phyloP scores from a whole-genome alignment of 2,797 vertebrate species.

The Okamejei kenojei region DNA sequence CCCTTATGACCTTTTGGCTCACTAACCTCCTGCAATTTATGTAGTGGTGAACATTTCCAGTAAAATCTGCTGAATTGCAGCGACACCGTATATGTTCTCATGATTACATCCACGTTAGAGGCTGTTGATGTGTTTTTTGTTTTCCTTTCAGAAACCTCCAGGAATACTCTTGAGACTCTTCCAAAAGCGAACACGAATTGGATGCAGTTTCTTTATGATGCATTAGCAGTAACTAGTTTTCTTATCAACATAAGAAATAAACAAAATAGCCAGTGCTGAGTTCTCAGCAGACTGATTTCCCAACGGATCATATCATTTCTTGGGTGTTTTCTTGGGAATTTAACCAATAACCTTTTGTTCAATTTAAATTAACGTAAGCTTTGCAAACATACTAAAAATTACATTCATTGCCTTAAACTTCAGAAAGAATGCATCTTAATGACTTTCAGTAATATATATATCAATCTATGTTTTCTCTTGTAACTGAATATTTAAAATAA shows the following conservation, averaged over 20 bases:
- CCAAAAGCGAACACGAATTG: neutral
- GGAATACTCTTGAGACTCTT: neutral
- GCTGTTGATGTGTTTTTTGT: neutral
- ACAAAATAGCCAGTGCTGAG: neutral
- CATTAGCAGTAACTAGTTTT: neutral
- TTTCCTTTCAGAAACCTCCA: neutral
- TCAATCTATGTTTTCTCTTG: neutral
- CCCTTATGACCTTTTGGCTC: no score
- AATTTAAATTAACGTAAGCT: neutral
- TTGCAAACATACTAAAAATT: neutral
- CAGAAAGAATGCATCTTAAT: neutral
- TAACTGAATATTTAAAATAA: neutral
- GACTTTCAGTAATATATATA: neutral
- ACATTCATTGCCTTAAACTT: neutral
- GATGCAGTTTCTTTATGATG: neutral
- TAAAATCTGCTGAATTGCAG: neutral
- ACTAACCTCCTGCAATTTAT: no score
- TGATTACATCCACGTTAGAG: neutral
- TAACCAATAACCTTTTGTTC: neutral
- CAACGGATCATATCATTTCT: neutral
- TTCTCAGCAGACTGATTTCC: neutral
- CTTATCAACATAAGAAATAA: neutral
- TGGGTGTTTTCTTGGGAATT: neutral
- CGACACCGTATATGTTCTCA: neutral
- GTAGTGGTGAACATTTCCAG: neutral